These are phyloP conservation scores for Mythimna albipuncta DNA, from an alignment of 2,888 invertebrate species.

Conservation along the genomic window DNA sequence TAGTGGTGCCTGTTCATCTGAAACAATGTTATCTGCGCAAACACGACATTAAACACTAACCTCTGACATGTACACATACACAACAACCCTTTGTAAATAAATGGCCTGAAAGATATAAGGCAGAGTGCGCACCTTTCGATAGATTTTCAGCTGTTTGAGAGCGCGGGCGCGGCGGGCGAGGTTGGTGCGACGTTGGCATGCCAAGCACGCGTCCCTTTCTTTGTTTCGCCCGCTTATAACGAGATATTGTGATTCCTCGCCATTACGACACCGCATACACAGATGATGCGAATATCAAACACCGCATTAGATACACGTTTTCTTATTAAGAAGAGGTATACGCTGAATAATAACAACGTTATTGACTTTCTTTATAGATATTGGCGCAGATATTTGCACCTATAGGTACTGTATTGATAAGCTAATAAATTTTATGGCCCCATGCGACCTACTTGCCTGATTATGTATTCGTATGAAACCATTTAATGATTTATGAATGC, in stretches of 20 bases:
- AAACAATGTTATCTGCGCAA: conserved; percentile 53
- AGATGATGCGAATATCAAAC: conserved; percentile 88
- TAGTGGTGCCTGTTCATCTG: conserved; percentile 35
- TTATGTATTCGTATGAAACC: conserved; percentile 44
- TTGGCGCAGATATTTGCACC: conserved; percentile 63
- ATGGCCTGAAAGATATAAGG: conserved; percentile 63
- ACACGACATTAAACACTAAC: conserved; percentile 59
- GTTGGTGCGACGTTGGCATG: conserved; percentile 70
- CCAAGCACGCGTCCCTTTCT: conserved; percentile 85
- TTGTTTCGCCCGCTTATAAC: conserved; percentile 88
- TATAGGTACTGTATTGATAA: conserved; percentile 55
- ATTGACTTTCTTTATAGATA: conserved; percentile 72
- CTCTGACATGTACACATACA: conserved; percentile 46
- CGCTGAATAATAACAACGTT: conserved; percentile 83
- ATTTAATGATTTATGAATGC: conserved; percentile 59
- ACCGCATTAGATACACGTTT: conserved; percentile 87
- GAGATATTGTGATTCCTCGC: conserved; percentile 89
- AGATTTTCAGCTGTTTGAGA: conserved; percentile 70
- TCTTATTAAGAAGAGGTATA: conserved; percentile 86
- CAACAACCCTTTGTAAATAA: conserved; percentile 62
- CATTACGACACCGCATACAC: conserved; percentile 87
- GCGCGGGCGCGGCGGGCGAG: conserved; percentile 37
- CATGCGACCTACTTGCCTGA: conserved; percentile 46
- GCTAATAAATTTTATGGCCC: conserved; percentile 54
- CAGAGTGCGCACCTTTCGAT: conserved; percentile 66